Percentiles rank a stretch among this genome's conserved stretches.
Conservation (phyloP, 1,140 invertebrate genomes). For the Scylla paramamosain region DNA sequence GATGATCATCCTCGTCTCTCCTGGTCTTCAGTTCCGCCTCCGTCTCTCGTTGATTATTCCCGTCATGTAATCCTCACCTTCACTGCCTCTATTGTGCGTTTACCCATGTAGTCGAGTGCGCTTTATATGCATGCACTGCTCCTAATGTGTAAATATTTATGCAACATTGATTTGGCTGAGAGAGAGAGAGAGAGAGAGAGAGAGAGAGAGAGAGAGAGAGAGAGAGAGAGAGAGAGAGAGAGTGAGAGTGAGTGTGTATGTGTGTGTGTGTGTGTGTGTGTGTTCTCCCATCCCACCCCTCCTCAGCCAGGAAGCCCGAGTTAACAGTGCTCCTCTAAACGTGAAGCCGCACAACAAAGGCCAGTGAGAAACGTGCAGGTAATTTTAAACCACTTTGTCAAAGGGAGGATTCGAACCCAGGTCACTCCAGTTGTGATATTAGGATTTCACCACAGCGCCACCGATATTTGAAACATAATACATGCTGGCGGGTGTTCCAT, state of each 20-base stretch:
- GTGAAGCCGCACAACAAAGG: no score
- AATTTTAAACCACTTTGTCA: no score
- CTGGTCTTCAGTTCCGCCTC: not conserved
- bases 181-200: slow-evolving; percentile 12
- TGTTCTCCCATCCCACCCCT: no score
- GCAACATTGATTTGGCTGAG: not conserved
- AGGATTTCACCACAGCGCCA: no score
- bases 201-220: slow-evolving; percentile 20
- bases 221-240: slow-evolving; percentile 17
- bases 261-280: not conserved
- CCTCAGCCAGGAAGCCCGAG: no score
- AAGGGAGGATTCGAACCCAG: no score
- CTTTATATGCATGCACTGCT: not conserved
- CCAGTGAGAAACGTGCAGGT: no score
- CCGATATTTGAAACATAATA: no score
- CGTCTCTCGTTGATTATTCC: not conserved
- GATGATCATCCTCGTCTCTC: not conserved
- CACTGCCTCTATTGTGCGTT: not conserved
- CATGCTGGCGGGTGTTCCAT: no score
- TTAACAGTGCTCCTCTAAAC: no score
- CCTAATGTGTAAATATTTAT: not conserved
- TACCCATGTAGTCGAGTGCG: not conserved
- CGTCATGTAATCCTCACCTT: not conserved
- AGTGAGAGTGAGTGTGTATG: not conserved
- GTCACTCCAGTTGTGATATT: no score